These are phyloP conservation scores for Proterorhinus semilunaris DNA, from an alignment of 2,113 vertebrate species.

Conservation along the genomic window DNA sequence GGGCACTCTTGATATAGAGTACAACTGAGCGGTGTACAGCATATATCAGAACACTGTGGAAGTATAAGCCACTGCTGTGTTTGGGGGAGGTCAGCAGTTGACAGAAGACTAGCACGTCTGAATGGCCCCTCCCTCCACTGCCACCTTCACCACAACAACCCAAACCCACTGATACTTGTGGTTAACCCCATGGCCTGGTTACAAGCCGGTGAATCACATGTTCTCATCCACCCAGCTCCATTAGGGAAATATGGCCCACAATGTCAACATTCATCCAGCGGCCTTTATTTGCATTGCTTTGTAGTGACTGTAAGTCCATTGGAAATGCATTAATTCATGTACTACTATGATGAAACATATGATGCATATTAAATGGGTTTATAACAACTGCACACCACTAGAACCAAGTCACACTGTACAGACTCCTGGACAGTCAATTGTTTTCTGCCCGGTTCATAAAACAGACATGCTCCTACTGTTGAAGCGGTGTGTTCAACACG, in stretches of 20 bases:
- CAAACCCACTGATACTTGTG: constrained; percentile 63
- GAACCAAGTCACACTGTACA: constrained; percentile 55
- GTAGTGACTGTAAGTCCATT: constrained; percentile 8
- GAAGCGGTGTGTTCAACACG: constrained; percentile 46
- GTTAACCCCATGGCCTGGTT: constrained; percentile 63
- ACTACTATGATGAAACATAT: constrained; percentile 58
- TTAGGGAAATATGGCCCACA: constrained; percentile 32
- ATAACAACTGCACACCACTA: constrained; percentile 65
- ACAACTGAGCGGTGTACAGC: constrained; percentile 5
- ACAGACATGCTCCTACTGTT: constrained; percentile 22
- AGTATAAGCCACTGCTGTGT: constrained; percentile 7
- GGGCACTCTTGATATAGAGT: not conserved
- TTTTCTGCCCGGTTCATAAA: constrained; percentile 24
- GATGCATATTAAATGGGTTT: constrained; percentile 72
- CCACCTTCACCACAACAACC: constrained; percentile 57
- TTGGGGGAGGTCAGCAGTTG: constrained; percentile 35
- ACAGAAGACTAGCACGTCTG: constrained; percentile 34
- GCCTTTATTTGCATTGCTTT: constrained; percentile 35
- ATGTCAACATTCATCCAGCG: constrained; percentile 36
- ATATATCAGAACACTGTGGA: constrained; percentile 1
- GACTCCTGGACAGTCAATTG: constrained; percentile 22
- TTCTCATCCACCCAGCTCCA: constrained; percentile 34
- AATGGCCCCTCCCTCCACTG: constrained; percentile 29
- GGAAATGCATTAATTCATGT: constrained; percentile 61
- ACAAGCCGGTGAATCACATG: constrained; percentile 44